phyloP scores from a whole-genome alignment of 2,888 invertebrate species.

The Oligia fasciuncula region DNA sequence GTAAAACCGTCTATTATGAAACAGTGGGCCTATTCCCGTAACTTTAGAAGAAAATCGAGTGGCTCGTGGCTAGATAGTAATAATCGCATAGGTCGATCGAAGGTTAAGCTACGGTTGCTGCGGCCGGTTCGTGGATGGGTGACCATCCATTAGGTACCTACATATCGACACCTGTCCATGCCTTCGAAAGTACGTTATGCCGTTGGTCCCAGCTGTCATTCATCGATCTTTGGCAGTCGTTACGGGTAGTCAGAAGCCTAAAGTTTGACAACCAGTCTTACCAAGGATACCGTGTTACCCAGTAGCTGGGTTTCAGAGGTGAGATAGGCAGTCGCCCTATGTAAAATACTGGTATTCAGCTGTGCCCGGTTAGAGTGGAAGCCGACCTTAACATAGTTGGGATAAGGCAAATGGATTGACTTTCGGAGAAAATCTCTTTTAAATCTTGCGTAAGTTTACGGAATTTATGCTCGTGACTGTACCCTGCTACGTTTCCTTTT shows the following conservation, averaged over 20 bases:
- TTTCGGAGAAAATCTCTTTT: neutral
- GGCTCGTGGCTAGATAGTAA: neutral
- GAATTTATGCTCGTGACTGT: neutral
- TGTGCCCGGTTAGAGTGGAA: neutral
- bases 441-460: neutral
- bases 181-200: neutral
- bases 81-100: neutral
- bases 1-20: no score
- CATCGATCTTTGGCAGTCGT: neutral
- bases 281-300: neutral
- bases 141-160: neutral
- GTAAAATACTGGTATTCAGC: neutral
- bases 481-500: constrained; percentile 6
- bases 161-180: neutral
- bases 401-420: neutral
- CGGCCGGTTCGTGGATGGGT: neutral
- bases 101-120: neutral
- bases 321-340: neutral
- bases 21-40: no score
- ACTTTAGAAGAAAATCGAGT: neutral
- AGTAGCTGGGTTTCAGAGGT: no score
- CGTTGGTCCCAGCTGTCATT: neutral
- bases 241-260: neutral
- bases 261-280: no score
- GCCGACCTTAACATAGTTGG: neutral